Evolutionary conservation across 2,797 vertebrate genomes (phyloP), one percentile per base, ranked within the genome.

Genomic region (Muscicapa comitata): DNA sequence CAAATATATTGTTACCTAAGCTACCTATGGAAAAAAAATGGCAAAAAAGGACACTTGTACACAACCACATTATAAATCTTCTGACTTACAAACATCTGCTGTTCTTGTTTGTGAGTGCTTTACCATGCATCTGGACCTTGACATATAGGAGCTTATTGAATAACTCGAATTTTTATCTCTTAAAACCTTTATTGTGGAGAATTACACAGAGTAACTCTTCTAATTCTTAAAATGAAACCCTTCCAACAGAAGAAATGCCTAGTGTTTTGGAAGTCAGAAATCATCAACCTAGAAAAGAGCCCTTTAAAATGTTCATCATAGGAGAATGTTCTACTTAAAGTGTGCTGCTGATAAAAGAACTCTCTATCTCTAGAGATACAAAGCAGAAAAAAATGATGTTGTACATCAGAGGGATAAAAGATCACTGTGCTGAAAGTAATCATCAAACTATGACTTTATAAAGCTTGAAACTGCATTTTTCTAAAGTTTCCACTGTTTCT

Each of bases 331-430:
- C 42, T 89, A 63, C 71, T 62, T 88, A 54, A 92, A 92, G 67
- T 57, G n/a, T 63, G 47, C 58, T 83, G 26, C 73, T 89, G 62
- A 86, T 90, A 80, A 95, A 93, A 93, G 75, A 79, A 54, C 12
- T 78, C 29, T 63, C 4, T 45, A 48, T 78, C 86, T 89, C 77
- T 82, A 63, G 81, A 86, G 71, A 89, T 55, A 85, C 37, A 87
- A 92, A 90, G 45, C 53, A 63, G 63, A 87, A 94, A 90, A 86
- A 85, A 82, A 43, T 24, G 11, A 51, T 85, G 51, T 54, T 74
- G 31, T 87, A 87, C n/a, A 70, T 82, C 77, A 92, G 53, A 88
- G 62, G 88, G 58, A 83, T 54, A 70, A 90, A 95, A 90, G 70
- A 87, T 67, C 51, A 42, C 55, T 79, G 11, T 86, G 40, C 35